Evolutionary conservation across 2,797 vertebrate genomes (phyloP).

Genomic region (Sciurus carolinensis): DNA sequence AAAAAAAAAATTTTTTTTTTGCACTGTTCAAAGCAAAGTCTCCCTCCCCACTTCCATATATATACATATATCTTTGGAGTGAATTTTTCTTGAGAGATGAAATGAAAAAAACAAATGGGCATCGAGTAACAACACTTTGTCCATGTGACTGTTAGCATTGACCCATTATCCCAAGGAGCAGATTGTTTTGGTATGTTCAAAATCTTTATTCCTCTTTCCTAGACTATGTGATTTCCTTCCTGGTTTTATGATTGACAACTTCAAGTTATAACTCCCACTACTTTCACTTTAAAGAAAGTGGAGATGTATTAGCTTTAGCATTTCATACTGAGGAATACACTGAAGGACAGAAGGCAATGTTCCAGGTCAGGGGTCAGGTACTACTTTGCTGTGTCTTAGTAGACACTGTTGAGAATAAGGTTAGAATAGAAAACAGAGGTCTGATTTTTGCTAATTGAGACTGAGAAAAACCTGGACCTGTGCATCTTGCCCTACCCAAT

Average conservation of each 20-base stretch:
- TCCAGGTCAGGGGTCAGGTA: constrained; percentile 21
- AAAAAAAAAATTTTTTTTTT: not conserved
- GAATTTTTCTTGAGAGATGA: constrained; percentile 62
- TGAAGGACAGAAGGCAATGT: constrained; percentile 51
- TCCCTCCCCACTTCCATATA: no score
- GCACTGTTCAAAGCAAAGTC: no score
- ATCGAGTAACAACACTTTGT: not conserved
- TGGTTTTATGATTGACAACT: constrained; percentile 14
- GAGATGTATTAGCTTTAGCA: constrained; percentile 31
- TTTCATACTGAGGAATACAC: constrained; percentile 18
- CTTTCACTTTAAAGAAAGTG: constrained; percentile 64
- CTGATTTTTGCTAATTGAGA: constrained; percentile 30
- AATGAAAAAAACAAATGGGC: constrained; percentile 15
- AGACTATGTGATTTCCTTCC: not conserved
- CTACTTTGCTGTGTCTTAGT: constrained; percentile 2
- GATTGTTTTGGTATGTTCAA: not conserved
- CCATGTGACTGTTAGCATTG: not conserved
- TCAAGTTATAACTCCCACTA: constrained; percentile 24
- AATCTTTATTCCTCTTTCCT: constrained; percentile 14
- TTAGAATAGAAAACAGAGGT: constrained; percentile 32
- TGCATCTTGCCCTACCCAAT: not conserved
- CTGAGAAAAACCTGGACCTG: not conserved
- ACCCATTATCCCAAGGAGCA: not conserved
- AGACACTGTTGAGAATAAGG: constrained; percentile 60
- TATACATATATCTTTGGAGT: not conserved